phyloP scores from a whole-genome alignment of 1,140 invertebrate species.

The Orchesella cincta region DNA sequence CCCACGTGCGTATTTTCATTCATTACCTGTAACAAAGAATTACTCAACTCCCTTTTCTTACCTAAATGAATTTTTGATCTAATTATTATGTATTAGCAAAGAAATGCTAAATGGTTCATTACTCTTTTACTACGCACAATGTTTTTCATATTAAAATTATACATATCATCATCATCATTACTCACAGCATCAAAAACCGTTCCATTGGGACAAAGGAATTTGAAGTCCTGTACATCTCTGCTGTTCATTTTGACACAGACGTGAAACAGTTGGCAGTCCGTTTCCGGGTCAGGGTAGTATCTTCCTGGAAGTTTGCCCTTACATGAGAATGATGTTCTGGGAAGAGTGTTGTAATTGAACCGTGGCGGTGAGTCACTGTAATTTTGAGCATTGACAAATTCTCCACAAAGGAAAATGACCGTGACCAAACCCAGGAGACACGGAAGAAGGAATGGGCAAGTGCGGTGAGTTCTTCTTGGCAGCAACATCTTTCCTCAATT shows the following conservation, averaged over 20 bases:
- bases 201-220: slow-evolving; percentile 86
- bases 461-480: slow-evolving; percentile 15
- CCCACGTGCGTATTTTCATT: no score
- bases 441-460: background rate
- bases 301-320: slow-evolving; percentile 83
- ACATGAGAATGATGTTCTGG: slow-evolving; percentile 81
- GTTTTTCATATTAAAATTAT: no score
- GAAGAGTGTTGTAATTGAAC: slow-evolving; percentile 77
- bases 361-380: slow-evolving; percentile 61
- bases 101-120: no score
- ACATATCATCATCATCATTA: background rate
- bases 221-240: slow-evolving; percentile 72
- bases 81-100: no score
- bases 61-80: no score
- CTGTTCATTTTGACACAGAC: slow-evolving; percentile 78
- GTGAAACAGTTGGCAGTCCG: slow-evolving; percentile 89
- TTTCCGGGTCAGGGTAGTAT: slow-evolving; percentile 87
- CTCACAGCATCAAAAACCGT: slow-evolving; percentile 83
- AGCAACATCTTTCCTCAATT: background rate
- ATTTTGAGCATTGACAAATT: background rate
- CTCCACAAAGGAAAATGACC: background rate
- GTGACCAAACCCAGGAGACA: slow-evolving; percentile 3
- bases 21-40: no score
- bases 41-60: no score
- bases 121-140: no score